Base-by-base conservation (phyloP, 64 coral and sea anemone species). In the Dendronephthya gigantea region DNA sequence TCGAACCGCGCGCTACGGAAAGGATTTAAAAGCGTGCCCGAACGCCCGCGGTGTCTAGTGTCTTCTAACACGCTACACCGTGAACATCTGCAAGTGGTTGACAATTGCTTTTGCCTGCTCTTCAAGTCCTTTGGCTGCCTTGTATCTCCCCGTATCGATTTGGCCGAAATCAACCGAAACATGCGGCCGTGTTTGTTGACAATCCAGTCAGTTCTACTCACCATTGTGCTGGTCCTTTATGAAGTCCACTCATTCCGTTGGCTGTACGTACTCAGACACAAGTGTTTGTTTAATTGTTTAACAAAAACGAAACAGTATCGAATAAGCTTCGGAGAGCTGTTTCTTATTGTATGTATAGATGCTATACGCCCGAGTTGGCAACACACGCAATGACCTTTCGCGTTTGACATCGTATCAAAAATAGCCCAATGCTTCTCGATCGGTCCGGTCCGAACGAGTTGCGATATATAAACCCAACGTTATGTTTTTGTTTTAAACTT, bases 151-250 rank as follows among this genome's bases (percentile, higher is more conserved):
- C 41, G 41, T 11, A 45, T 45, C 41, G 11, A 45, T 11, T 79
- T 15, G 5, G 6, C 55, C 55, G 55, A 62, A 9, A 79, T 79
- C 30, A 14, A 79, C 13, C 14, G 31, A 79, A 79, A 79, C 72
- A 79, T 79, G 72, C 72, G 72, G 72, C 34, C 29, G 72, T 79
- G 10, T 79, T 79, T 79, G 72, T 79, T 79, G 72, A 79, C 72
- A 39, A 36, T 79, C 37, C 72, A 79, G 36, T 79, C 72, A 36
- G 72, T 79, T 9, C 36, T 79, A 79, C 9, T 66, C 58, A 17
- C 72, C 32, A 35, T 79, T 36, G 13, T 36, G 30, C 15, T 35
- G 32, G 29, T 79, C 72, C 36, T 79, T 36, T 33, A 19, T 35
- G 72, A 29, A 79, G 72, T 35, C 37, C 72, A 34, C 32, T 39